Evolutionary conservation across 1,140 invertebrate genomes (phyloP).

Genomic region (Nebria ingens): DNA sequence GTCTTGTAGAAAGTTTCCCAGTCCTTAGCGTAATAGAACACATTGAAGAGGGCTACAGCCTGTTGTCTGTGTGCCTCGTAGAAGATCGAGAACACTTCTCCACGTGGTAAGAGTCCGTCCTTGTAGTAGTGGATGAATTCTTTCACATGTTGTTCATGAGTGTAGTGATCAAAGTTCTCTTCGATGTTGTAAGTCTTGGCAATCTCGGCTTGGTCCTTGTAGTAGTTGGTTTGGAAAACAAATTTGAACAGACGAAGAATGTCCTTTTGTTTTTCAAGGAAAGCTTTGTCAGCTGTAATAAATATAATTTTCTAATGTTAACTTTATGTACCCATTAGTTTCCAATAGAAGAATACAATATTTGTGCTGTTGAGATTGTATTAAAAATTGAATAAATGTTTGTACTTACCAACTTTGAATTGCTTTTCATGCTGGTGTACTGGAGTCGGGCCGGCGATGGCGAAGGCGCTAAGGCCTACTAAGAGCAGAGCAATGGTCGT

Average conservation of each 20-base stretch:
- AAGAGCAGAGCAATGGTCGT: slow-evolving; percentile 17
- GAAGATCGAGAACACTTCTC: slow-evolving; percentile 51
- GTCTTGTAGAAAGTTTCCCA: slow-evolving; percentile 46
- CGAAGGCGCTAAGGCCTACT: slow-evolving; percentile 18
- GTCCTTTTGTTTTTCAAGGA: slow-evolving; percentile 43
- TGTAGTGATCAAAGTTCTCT: slow-evolving; percentile 30
- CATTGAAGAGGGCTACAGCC: slow-evolving; percentile 50
- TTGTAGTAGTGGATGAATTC: slow-evolving; percentile 45
- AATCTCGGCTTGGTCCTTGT: slow-evolving; percentile 35
- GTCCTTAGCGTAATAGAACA: slow-evolving; percentile 58
- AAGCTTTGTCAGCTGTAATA: slow-evolving; percentile 39
- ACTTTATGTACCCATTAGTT: no score
- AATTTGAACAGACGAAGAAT: slow-evolving; percentile 49
- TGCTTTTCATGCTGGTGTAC: slow-evolving; percentile 11
- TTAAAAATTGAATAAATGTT: neutral
- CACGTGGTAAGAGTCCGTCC: slow-evolving; percentile 42
- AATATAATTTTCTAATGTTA: neutral
- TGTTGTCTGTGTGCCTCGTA: slow-evolving; percentile 50
- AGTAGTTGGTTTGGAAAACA: slow-evolving; percentile 41
- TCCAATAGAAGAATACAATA: no score
- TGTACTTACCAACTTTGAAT: slow-evolving; percentile 22
- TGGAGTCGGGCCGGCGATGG: slow-evolving; percentile 6
- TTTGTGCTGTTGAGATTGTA: no score
- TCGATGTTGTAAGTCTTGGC: slow-evolving; percentile 43
- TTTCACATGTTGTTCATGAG: slow-evolving; percentile 38